Base-by-base conservation (phyloP, 1,140 invertebrate species). In the Amyelois transitella region DNA sequence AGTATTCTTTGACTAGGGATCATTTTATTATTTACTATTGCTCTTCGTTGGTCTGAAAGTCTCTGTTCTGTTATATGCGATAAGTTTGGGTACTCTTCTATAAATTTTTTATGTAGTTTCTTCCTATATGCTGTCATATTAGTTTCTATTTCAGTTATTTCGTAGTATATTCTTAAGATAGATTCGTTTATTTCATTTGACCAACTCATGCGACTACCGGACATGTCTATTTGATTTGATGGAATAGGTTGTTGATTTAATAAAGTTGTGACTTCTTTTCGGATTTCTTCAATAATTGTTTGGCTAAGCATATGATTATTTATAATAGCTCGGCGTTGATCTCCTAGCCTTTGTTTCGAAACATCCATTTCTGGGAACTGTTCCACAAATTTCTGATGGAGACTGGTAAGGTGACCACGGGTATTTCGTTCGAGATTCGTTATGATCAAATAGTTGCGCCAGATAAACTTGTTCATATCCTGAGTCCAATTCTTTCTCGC, bases 311-410 rank as follows among this genome's bases (percentile, higher is more conserved):
- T 48, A 14, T 18, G 18, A 18, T 47, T 18, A 18, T 58, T 58
- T 18, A 43, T 17, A 19, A 67, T 24, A 53, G 64, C 60, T 54
- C 64, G 54, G 14, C 60, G 18, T 58, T 66, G 64, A 25, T 62
- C 64, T 45, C 64, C 60, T 14, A 66, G 8, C 25, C 64, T 47
- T 48, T 66, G 59, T 47, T 28, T 12, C 3, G 2, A 45, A 3
- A 59, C 57, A 22, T 59, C 2, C 55, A 68, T 64, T 2, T 64
- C 18, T 6, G 62, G 62, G 44, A 48, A 64, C 55, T 57, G 54
- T 55, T 62, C 54, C 20, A 21, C 54, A 54, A 62, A 62, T 54
- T 57, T 53, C 6, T 3, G 6, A 14, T 58, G 28, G 2, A 58
- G 24, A 2, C 24, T 8, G 7, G 43, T 43, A 4, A 57, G 21